Percentiles rank a stretch among this genome's conserved stretches.
phyloP scores from a whole-genome alignment of 1,140 invertebrate genomes.

The Achroia grisella region DNA sequence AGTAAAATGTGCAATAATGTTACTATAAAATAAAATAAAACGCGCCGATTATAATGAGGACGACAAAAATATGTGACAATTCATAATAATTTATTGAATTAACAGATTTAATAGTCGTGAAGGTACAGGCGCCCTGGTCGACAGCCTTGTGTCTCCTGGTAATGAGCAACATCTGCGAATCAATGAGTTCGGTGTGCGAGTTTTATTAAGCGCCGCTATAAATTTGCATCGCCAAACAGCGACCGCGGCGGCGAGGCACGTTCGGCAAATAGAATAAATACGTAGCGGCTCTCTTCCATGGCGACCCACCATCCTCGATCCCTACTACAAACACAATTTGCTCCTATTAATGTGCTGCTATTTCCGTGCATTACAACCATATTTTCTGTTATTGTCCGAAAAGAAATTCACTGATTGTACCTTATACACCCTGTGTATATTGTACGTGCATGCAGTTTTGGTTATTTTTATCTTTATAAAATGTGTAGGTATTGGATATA shows the following conservation, averaged over 20 bases:
- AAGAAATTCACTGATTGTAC: neutral
- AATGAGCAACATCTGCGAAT: conserved; percentile 62
- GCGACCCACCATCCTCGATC: conserved; percentile 20
- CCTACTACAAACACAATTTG: conserved; percentile 60
- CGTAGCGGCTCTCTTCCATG: conserved; percentile 26
- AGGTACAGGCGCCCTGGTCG: conserved; percentile 11
- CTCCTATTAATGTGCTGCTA: conserved; percentile 22
- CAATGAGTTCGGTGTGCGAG: conserved; percentile 48
- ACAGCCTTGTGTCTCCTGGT: conserved; percentile 27
- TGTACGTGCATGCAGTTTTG: too few species aligned
- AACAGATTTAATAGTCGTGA: conserved; percentile 26
- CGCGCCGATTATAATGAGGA: too few species aligned
- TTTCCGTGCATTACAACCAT: neutral
- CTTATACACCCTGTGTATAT: too few species aligned
- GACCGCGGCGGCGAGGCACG: conserved; percentile 50
- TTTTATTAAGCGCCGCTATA: conserved; percentile 66
- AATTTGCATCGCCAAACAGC: conserved; percentile 68
- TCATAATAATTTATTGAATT: conserved; percentile 43
- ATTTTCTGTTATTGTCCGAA: neutral
- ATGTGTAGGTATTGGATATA: too few species aligned
- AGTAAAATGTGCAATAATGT: neutral
- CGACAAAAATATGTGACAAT: conserved; percentile 14
- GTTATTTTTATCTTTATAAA: too few species aligned
- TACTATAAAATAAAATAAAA: too few species aligned
- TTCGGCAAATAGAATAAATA: conserved; percentile 71